Percentiles rank a stretch among this genome's conserved stretches.
These are phyloP conservation scores for Deladenus siricidicola DNA, from an alignment of 2,888 invertebrate genomes.

Conservation along the genomic window DNA sequence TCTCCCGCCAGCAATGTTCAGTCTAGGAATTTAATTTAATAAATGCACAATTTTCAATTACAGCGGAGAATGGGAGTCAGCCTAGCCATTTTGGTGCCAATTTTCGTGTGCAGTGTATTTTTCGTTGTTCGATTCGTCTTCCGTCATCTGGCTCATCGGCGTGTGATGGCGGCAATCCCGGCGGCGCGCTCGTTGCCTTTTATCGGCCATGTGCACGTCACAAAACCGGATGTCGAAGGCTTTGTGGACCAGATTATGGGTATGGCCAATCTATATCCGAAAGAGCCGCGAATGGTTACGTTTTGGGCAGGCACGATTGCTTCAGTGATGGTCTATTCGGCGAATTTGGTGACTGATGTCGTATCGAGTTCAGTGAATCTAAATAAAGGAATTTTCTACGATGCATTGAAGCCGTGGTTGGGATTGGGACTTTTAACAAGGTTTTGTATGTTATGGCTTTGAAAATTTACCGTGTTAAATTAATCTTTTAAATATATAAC, in stretches of 20 bases:
- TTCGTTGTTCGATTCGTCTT: not conserved
- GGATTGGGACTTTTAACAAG: conserved; percentile 49
- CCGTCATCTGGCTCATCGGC: conserved; percentile 20
- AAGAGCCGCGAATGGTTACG: conserved; percentile 39
- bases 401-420: conserved; percentile 51
- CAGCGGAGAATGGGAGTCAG: no score
- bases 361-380: conserved; percentile 40
- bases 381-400: conserved; percentile 49
- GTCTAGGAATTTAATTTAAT: no score
- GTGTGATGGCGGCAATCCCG: conserved; percentile 56
- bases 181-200: conserved; percentile 62
- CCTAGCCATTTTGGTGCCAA: no score
- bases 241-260: conserved; percentile 44
- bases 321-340: conserved; percentile 45
- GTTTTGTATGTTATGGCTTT: no score
- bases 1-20: no score
- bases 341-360: conserved; percentile 37
- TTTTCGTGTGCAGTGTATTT: no score
- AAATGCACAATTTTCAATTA: no score
- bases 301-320: conserved; percentile 46
- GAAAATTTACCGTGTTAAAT: no score
- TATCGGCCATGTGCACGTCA: conserved; percentile 63
- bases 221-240: conserved; percentile 62
- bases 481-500: not conserved
- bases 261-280: conserved; percentile 41